Percentiles rank a stretch among this genome's conserved stretches.
Conservation (phyloP, 2,113 vertebrate species). For the Calyptommatus sinebrachiatus region DNA sequence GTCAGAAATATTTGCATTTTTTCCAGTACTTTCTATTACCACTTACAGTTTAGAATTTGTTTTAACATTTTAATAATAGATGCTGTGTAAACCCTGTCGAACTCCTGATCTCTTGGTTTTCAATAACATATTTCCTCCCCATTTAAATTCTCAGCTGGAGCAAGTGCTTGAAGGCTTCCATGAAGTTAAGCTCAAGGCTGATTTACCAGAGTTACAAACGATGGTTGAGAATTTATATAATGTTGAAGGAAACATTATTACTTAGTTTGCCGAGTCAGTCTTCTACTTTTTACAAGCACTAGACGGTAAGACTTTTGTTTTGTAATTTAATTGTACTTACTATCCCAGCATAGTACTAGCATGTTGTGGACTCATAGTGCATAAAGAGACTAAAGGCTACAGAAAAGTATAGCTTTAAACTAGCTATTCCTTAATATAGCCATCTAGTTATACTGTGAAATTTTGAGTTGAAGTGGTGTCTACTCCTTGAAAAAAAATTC, state of each 20-base stretch:
- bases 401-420: not conserved
- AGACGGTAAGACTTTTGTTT: conserved; percentile 47
- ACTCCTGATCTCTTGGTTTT: no score
- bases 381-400: fast-evolving
- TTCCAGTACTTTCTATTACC: no score
- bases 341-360: no score
- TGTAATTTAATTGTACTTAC: not conserved
- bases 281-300: conserved; percentile 59
- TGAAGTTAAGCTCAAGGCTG: conserved; percentile 29
- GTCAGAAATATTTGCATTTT: no score
- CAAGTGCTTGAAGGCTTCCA: conserved; percentile 23
- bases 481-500: not conserved
- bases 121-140: not conserved
- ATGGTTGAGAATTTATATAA: conserved; percentile 36
- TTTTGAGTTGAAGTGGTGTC: not conserved
- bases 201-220: conserved; percentile 23
- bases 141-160: conserved; percentile 50
- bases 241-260: not conserved
- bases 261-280: conserved; percentile 27
- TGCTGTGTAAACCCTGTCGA: no score
- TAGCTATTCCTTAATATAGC: not conserved
- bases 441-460: no score
- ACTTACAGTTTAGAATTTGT: no score
- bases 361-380: no score
- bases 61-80: no score